These are phyloP conservation scores for Odontamblyopus lacepedii DNA, from an alignment of 2,797 vertebrate species.

Conservation along the genomic window DNA sequence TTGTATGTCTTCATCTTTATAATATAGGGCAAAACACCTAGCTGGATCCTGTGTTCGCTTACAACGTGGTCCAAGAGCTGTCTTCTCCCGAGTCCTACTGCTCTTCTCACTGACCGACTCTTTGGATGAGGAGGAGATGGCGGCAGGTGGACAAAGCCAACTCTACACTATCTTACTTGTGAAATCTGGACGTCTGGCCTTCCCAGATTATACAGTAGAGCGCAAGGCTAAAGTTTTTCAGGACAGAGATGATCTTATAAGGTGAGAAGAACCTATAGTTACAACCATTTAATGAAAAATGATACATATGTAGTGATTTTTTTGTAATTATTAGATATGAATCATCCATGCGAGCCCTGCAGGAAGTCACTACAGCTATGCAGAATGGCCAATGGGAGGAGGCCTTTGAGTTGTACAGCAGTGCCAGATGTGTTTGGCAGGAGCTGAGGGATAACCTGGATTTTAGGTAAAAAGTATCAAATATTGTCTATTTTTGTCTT, in stretches of 20 bases:
- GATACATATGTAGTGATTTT: background rate
- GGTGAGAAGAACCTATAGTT: constrained; percentile 64
- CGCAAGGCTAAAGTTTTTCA: constrained; percentile 84
- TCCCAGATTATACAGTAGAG: constrained; percentile 85
- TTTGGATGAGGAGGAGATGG: constrained; percentile 88
- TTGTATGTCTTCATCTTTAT: constrained; percentile 11
- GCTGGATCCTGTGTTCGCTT: constrained; percentile 84
- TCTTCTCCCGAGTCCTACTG: constrained; percentile 89
- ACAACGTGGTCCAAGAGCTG: constrained; percentile 75
- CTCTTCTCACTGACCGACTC: constrained; percentile 89
- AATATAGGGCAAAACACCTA: constrained; percentile 84
- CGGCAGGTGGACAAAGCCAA: constrained; percentile 86
- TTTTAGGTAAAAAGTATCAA: constrained; percentile 78
- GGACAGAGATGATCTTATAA: constrained; percentile 90
- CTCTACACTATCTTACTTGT: constrained; percentile 90
- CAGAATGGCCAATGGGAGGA: constrained; percentile 86
- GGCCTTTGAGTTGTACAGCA: constrained; percentile 78
- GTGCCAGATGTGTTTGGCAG: constrained; percentile 82
- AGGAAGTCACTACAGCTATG: constrained; percentile 83
- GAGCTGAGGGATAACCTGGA: constrained; percentile 74
- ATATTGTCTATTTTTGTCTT: constrained; percentile 5
- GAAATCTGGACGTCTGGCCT: constrained; percentile 84
- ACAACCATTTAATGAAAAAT: background rate
- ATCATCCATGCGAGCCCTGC: constrained; percentile 80
- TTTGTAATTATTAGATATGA: constrained; percentile 79